phyloP scores from a whole-genome alignment of 92 coral and sea anemone species.

The Palythoa grandiflora region DNA sequence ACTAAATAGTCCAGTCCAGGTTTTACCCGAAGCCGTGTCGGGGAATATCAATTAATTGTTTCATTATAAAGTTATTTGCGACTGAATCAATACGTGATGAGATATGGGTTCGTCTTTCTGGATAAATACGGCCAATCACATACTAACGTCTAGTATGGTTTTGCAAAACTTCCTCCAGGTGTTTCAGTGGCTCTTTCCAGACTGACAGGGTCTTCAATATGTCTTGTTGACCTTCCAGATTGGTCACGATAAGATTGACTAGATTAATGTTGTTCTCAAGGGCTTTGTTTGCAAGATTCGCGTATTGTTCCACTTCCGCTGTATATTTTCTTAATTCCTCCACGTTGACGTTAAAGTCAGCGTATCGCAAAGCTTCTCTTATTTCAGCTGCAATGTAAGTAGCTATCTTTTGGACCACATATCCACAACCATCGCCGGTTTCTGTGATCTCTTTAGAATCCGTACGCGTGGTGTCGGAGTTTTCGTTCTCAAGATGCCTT shows the following conservation, averaged over 20 bases:
- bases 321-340: slow-evolving; percentile 22
- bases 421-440: not conserved
- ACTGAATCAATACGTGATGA: too few relatives aligned
- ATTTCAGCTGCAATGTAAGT: not conserved
- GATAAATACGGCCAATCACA: too few relatives aligned
- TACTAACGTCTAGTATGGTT: not conserved
- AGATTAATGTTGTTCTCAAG: not conserved
- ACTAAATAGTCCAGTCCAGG: too few relatives aligned
- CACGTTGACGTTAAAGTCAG: slow-evolving; percentile 16
- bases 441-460: not conserved
- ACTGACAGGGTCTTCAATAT: slow-evolving; percentile 3
- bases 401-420: not conserved
- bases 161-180: not conserved
- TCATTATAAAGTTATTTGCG: too few relatives aligned
- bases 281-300: not conserved
- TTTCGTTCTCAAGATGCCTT: not conserved
- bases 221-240: not conserved
- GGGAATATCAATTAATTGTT: too few relatives aligned
- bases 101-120: too few relatives aligned
- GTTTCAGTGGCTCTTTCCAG: not conserved
- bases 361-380: not conserved
- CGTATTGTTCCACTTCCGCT: not conserved
- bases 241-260: not conserved
- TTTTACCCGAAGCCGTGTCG: too few relatives aligned
- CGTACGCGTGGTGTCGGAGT: not conserved